Percentiles rank a stretch among this genome's conserved stretches.
phyloP scores from a whole-genome alignment of 2,888 invertebrate genomes.

The Tetramorium bicarinatum region DNA sequence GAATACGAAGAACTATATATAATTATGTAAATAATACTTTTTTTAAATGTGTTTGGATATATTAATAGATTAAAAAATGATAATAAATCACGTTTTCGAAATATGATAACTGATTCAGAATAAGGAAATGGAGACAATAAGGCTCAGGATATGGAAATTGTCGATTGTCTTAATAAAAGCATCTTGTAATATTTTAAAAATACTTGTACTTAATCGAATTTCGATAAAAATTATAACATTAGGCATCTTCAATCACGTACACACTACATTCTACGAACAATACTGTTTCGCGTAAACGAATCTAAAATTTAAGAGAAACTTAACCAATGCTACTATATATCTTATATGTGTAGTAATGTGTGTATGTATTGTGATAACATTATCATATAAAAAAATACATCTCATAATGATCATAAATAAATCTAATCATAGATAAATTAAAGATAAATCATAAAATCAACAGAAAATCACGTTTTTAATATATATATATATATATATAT shows the following conservation, averaged over 20 bases:
- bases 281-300: slow-evolving; percentile 41
- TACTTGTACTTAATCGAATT: slow-evolving; percentile 65
- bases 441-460: too few relatives aligned
- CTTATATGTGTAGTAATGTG: slow-evolving; percentile 10
- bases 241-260: slow-evolving; percentile 43
- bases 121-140: background rate
- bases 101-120: slow-evolving; percentile 1
- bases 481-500: too few relatives aligned
- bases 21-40: slow-evolving; percentile 41
- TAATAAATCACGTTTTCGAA: slow-evolving; percentile 6
- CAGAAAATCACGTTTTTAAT: background rate
- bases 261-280: slow-evolving; percentile 52
- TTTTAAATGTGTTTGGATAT: slow-evolving; percentile 3
- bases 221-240: slow-evolving; percentile 55
- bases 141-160: background rate
- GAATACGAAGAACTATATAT: slow-evolving; percentile 39
- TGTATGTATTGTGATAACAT: background rate
- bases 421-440: too few relatives aligned
- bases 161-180: slow-evolving; percentile 34
- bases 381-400: slow-evolving; percentile 4
- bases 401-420: background rate
- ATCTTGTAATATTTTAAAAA: slow-evolving; percentile 24
- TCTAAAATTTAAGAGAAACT: slow-evolving; percentile 1
- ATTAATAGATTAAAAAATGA: slow-evolving; percentile 1
- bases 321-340: slow-evolving; percentile 4